These are phyloP conservation scores for Standfussiana lucernea DNA, from an alignment of 2,888 invertebrate species.

Conservation along the genomic window DNA sequence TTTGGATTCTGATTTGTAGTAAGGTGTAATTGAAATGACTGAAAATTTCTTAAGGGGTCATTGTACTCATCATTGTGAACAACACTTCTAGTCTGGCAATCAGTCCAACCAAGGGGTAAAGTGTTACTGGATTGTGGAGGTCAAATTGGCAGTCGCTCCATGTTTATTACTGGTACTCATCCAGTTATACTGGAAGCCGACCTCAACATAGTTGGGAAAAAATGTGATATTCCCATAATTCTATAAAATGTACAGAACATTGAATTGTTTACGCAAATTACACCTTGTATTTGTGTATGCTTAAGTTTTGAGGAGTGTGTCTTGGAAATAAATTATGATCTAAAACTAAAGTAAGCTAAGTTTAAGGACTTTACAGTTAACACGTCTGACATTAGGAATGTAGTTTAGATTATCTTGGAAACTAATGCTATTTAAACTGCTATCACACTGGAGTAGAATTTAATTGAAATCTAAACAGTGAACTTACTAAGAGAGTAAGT, in stretches of 20 bases:
- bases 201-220: background rate
- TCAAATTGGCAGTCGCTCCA: background rate
- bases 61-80: background rate
- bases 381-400: constrained; percentile 10
- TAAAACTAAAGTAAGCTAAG: constrained; percentile 22
- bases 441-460: background rate
- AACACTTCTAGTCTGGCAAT: background rate
- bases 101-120: background rate
- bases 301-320: background rate
- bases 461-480: constrained; percentile 3
- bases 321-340: constrained; percentile 35
- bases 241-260: background rate
- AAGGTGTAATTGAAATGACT: background rate
- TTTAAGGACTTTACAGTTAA: constrained; percentile 1
- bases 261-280: background rate
- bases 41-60: background rate
- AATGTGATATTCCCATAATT: background rate
- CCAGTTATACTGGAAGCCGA: background rate
- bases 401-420: constrained; percentile 19
- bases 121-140: background rate
- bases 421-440: constrained; percentile 8
- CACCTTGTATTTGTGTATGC: background rate
- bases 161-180: background rate
- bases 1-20: constrained; percentile 43
- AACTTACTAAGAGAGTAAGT: background rate